A percentile compares a stretch with the other conserved stretches of the same genome.
Evolutionary conservation across 2,113 vertebrate genomes (phyloP).

Genomic region (Cacatua alba): DNA sequence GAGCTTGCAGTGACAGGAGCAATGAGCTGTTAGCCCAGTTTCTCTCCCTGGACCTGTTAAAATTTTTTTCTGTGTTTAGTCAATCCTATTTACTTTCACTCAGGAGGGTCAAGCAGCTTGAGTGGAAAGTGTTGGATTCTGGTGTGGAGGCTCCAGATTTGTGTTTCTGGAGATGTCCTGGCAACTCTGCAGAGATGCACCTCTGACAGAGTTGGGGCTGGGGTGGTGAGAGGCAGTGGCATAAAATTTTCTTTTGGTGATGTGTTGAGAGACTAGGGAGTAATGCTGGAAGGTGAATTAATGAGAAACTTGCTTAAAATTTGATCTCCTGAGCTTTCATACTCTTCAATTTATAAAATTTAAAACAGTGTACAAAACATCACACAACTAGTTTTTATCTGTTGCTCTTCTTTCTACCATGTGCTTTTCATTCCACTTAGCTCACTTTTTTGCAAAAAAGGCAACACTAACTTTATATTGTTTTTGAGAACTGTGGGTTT

Average conservation of each 20-base stretch:
- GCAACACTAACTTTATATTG: neutral
- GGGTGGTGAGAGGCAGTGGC: accelerated
- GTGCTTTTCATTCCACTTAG: neutral
- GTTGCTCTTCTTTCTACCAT: neutral
- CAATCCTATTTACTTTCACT: neutral
- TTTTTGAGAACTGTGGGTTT: neutral
- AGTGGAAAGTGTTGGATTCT: neutral
- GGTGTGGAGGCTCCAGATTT: neutral
- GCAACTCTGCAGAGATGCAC: neutral
- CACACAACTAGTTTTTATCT: neutral
- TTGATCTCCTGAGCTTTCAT: neutral
- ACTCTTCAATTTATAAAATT: neutral
- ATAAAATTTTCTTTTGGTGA: neutral
- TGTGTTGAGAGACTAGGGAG: neutral
- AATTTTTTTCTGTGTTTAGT: neutral
- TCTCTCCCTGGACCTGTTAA: accelerated
- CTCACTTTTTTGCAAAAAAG: neutral
- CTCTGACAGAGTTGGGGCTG: neutral
- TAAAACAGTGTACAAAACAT: neutral
- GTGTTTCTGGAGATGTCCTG: neutral
- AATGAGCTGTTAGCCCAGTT: neutral
- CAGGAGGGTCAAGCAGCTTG: accelerated
- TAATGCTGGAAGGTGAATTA: neutral
- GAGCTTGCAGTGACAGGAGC: neutral
- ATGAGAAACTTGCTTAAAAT: neutral